Base-by-base conservation (phyloP, 2,113 vertebrate species). In the Pelmatolapia mariae region DNA sequence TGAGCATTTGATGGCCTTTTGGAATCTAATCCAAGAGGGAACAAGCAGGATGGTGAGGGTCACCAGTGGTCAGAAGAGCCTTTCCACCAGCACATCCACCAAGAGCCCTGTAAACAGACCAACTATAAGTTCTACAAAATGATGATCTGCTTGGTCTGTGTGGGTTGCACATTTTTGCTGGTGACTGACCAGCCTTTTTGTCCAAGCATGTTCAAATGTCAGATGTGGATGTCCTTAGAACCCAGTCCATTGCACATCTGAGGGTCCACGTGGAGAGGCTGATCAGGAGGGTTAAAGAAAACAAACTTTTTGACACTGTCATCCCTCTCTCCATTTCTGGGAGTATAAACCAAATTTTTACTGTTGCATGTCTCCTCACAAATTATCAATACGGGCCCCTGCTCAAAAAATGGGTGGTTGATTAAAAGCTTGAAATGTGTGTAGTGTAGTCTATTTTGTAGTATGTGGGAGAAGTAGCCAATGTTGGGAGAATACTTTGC, bases 61-160 rank as follows among this genome's bases (percentile, higher is more conserved):
- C 47, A 50, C 16, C 16, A 50, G 47, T 50, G 47, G 8, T 50
- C 47, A 19, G 16, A 50, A 50, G 47, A 50, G 47, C 47, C 47
- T 50, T 50, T 18, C 16, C 47, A 50, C 47, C 8, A 50, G 47
- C 16, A 50, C 47, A 50, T 50, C 47, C 16, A 19, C 16, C 16
- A 0, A 19, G 47, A 50, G 16, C 8, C 16, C 47, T 50, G 47
- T 50, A 50, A 18, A 19, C 8, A 50, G 16, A 19, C 16, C 47
- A 50, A 50, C 47, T 50, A 0, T 50, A 50, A 50, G 47, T 50
- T 50, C 47, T 19, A 50, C 4, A 50, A 8, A 50, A 18, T 50
- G 0, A 18, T 0, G 18, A 18, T 0, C 47, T 18, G 4, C 47
- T 50, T 50, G 15, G 1, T 47, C 15, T 47, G 16, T 47, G 7